Conservation (phyloP, 2,888 invertebrate species). For the Poecilobothrus nobilitatus region DNA sequence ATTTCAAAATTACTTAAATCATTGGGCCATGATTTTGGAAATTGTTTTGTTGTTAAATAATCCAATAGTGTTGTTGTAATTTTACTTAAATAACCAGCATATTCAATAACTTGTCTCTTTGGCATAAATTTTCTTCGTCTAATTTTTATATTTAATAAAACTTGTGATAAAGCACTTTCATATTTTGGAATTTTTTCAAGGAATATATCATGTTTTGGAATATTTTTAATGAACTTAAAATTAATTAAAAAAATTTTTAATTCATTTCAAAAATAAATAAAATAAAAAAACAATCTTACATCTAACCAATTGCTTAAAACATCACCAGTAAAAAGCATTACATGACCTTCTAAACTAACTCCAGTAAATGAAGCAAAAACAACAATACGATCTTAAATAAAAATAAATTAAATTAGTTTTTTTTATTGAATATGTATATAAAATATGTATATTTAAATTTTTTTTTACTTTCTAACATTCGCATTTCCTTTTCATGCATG, state of each 20-base stretch:
- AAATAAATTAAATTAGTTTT: slow-evolving; percentile 13
- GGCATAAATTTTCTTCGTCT: slow-evolving; percentile 86
- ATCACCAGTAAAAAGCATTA: slow-evolving; percentile 86
- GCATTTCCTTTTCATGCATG: slow-evolving; percentile 65
- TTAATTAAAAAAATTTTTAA: slow-evolving; percentile 10
- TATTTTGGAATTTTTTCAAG: slow-evolving; percentile 69
- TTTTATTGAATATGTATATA: slow-evolving; percentile 4
- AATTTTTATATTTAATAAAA: slow-evolving; percentile 74
- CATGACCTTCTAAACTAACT: slow-evolving; percentile 80
- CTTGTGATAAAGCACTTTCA: slow-evolving; percentile 74
- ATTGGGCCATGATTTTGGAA: slow-evolving; percentile 64
- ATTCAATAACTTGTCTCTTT: slow-evolving; percentile 76
- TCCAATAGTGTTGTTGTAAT: slow-evolving; percentile 79
- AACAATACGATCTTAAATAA: slow-evolving; percentile 59
- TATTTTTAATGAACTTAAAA: slow-evolving; percentile 71
- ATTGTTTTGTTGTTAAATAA: slow-evolving; percentile 55
- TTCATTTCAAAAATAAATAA: neutral
- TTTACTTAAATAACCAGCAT: slow-evolving; percentile 73
- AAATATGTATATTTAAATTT: no score
- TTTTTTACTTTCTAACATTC: slow-evolving; percentile 52
- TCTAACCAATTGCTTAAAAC: slow-evolving; percentile 90
- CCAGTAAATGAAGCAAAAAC: slow-evolving; percentile 87
- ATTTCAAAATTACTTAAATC: slow-evolving; percentile 68
- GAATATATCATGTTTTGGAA: slow-evolving; percentile 63
- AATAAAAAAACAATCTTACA: slow-evolving; percentile 48